A percentile compares a stretch with the other conserved stretches of the same genome.
These are phyloP conservation scores for Melangyna quadrimaculata DNA, from an alignment of 2,888 invertebrate genomes.

Conservation along the genomic window DNA sequence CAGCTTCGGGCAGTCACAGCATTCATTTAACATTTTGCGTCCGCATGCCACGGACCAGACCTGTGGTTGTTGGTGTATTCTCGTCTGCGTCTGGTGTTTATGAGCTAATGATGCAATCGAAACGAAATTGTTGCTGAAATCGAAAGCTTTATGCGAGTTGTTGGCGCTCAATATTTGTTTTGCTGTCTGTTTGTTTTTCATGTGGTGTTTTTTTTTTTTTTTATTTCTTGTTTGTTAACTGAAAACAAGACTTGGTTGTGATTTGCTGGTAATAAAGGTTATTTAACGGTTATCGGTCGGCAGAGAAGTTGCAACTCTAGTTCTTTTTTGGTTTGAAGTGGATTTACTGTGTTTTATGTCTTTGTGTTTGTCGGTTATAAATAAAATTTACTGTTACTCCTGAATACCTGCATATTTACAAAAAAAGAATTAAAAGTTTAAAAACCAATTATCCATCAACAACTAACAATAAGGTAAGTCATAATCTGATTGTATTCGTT, in stretches of 20 bases:
- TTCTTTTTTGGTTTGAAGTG: background rate
- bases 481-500: background rate
- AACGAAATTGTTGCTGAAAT: slow-evolving; percentile 54
- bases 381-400: background rate
- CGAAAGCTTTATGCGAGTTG: slow-evolving; percentile 45
- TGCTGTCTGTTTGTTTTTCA: slow-evolving; percentile 41
- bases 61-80: background rate
- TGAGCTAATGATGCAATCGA: slow-evolving; percentile 55
- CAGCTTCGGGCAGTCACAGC: slow-evolving; percentile 1
- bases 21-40: slow-evolving; percentile 44
- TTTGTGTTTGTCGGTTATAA: background rate
- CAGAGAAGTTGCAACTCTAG: background rate
- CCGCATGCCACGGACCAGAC: slow-evolving; percentile 53
- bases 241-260: slow-evolving; percentile 45
- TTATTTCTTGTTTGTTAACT: slow-evolving; percentile 24
- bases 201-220: background rate
- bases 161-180: slow-evolving; percentile 37
- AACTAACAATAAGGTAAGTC: slow-evolving; percentile 5
- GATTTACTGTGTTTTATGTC: background rate
- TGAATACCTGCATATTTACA: too few relatives aligned
- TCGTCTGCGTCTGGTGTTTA: slow-evolving; percentile 33
- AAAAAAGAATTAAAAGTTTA: background rate
- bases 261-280: slow-evolving; percentile 40
- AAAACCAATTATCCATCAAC: background rate
- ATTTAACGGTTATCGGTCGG: slow-evolving; percentile 43